These are phyloP conservation scores for Python bivittatus DNA, from an alignment of 2,113 vertebrate genomes.

Conservation along the genomic window DNA sequence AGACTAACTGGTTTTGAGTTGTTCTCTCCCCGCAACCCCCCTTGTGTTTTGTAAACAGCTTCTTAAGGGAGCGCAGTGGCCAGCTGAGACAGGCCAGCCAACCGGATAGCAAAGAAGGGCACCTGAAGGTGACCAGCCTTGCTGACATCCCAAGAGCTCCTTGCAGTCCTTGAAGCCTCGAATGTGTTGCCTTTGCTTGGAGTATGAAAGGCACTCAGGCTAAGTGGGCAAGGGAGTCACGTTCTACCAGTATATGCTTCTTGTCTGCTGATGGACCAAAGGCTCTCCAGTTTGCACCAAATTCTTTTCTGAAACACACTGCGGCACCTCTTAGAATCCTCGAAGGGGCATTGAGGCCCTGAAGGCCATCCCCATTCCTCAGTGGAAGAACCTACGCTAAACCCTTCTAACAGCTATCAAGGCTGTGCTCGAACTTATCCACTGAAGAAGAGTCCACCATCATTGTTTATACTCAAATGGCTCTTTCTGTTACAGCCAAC, in stretches of 20 bases:
- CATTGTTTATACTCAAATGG: not conserved
- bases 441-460: not conserved
- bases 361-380: not conserved
- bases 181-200: not conserved
- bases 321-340: not conserved
- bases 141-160: not conserved
- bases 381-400: not conserved
- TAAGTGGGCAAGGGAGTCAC: not conserved
- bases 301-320: not conserved
- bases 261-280: not conserved
- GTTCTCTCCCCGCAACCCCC: not conserved
- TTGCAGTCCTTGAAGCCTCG: not conserved
- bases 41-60: constrained; percentile 9
- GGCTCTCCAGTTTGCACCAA: not conserved
- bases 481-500: not conserved
- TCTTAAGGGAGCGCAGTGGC: not conserved
- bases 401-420: not conserved
- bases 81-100: not conserved
- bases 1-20: constrained; percentile 9
- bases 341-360: not conserved
- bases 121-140: not conserved
- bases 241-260: not conserved
- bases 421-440: not conserved
- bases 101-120: not conserved
- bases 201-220: not conserved